Conservation (phyloP, 2,113 vertebrate genomes). For the Jaculus jaculus region DNA sequence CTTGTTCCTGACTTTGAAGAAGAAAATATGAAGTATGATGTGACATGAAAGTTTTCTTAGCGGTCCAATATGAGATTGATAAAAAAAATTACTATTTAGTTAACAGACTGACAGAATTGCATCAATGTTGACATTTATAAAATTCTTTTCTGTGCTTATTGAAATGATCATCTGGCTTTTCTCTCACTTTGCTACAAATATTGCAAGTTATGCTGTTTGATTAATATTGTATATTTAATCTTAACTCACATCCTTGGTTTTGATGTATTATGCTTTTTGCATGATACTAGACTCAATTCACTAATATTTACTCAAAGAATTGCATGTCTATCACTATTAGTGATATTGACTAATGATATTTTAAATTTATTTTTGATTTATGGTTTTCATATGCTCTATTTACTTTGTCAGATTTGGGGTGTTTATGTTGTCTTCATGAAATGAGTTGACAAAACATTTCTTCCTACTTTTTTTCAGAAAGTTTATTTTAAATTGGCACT, state of each 20-base stretch:
- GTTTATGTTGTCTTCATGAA: constrained; percentile 6
- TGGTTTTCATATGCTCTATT: constrained; percentile 8
- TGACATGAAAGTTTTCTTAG: not conserved
- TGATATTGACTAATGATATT: not conserved
- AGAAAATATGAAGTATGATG: not conserved
- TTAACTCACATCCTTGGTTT: not conserved
- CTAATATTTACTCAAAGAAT: not conserved
- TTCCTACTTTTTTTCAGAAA: constrained; percentile 26
- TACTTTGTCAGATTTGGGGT: constrained; percentile 27
- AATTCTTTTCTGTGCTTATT: not conserved
- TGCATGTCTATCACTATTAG: not conserved
- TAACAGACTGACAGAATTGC: not conserved
- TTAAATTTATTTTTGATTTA: not conserved
- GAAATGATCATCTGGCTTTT: not conserved
- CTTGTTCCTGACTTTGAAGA: not conserved
- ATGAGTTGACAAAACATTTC: constrained; percentile 11
- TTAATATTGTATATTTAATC: constrained; percentile 32
- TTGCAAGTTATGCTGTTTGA: not conserved
- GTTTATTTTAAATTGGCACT: not conserved
- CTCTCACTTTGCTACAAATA: not conserved
- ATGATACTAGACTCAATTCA: not conserved
- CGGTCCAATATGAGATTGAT: not conserved
- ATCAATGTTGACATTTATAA: not conserved
- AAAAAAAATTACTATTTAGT: constrained; percentile 10
- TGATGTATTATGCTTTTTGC: not conserved